Conservation (phyloP, 2,797 vertebrate species). For the Enteromius mattozi region DNA sequence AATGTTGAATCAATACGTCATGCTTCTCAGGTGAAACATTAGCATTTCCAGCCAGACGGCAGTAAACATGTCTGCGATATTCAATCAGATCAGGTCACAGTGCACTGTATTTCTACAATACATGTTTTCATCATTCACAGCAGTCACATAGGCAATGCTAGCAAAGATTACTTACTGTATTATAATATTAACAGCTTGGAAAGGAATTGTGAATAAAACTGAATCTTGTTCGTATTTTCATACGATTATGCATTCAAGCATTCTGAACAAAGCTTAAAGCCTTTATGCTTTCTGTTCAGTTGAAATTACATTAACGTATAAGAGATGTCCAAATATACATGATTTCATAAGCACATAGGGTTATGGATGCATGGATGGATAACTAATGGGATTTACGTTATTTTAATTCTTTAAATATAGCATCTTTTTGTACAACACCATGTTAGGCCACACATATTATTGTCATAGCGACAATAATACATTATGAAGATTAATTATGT, state of each 20-base stretch:
- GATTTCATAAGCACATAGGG: neutral
- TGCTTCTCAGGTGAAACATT: constrained; percentile 16
- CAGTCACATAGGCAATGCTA: neutral
- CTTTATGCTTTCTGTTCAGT: too few species aligned
- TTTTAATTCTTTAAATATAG: neutral
- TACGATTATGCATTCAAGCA: neutral
- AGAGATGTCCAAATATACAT: neutral
- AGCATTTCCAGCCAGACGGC: constrained; percentile 4
- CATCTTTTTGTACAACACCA: neutral
- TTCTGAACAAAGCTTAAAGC: neutral
- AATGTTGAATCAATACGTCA: constrained; percentile 14
- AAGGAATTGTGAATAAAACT: neutral
- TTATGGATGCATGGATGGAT: neutral
- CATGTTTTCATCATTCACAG: constrained; percentile 2
- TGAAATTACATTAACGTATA: neutral
- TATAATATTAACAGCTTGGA: constrained; percentile 2
- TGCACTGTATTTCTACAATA: neutral
- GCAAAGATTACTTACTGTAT: neutral
- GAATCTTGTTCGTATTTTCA: too few species aligned
- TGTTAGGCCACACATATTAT: neutral
- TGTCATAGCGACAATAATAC: neutral
- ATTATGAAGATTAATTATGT: neutral
- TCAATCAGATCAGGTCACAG: neutral
- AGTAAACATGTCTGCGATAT: neutral
- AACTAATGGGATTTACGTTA: neutral